Evolutionary conservation across 1,140 invertebrate species (phyloP).

Genomic region (Drosophila ficusphila): DNA sequence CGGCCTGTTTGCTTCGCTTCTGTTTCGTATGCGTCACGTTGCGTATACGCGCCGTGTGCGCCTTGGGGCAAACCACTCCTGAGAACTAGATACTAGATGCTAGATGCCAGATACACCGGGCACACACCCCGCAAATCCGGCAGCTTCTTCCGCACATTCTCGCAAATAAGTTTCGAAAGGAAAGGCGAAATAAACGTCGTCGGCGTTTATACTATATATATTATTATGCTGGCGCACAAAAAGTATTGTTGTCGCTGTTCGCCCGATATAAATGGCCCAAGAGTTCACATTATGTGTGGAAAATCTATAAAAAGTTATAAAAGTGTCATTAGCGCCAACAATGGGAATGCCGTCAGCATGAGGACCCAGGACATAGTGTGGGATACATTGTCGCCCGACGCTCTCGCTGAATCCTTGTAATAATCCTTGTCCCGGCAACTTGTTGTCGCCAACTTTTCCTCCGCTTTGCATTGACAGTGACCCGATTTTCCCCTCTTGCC

Average conservation of each 20-base stretch:
- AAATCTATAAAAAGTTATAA: conserved; percentile 83
- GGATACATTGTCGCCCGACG: conserved; percentile 13
- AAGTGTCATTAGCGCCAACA: conserved; percentile 81
- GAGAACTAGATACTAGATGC: conserved; percentile 32
- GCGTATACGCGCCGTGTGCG: conserved; percentile 62
- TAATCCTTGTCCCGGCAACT: conserved; percentile 41
- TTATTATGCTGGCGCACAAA: conserved; percentile 49
- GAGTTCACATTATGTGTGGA: conserved; percentile 74
- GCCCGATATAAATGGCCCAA: conserved; percentile 73
- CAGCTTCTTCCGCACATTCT: conserved; percentile 66
- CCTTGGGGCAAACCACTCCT: conserved; percentile 17
- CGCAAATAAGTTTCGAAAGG: conserved; percentile 69
- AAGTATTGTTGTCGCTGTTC: conserved; percentile 72
- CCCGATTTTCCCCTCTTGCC: conserved; percentile 11
- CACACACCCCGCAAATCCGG: conserved; percentile 63
- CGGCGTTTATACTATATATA: conserved; percentile 37
- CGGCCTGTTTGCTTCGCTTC: conserved; percentile 42
- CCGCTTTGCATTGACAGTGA: conserved; percentile 24
- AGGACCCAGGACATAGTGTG: conserved; percentile 35
- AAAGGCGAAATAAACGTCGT: conserved; percentile 53
- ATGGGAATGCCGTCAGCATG: conserved; percentile 43
- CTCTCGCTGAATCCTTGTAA: conserved; percentile 44
- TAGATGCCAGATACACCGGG: conserved; percentile 18
- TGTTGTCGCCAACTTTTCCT: conserved; percentile 26
- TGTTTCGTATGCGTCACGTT: conserved; percentile 72